These are phyloP conservation scores for Pluvianellus socialis DNA, from an alignment of 2,113 vertebrate species.

Conservation along the genomic window DNA sequence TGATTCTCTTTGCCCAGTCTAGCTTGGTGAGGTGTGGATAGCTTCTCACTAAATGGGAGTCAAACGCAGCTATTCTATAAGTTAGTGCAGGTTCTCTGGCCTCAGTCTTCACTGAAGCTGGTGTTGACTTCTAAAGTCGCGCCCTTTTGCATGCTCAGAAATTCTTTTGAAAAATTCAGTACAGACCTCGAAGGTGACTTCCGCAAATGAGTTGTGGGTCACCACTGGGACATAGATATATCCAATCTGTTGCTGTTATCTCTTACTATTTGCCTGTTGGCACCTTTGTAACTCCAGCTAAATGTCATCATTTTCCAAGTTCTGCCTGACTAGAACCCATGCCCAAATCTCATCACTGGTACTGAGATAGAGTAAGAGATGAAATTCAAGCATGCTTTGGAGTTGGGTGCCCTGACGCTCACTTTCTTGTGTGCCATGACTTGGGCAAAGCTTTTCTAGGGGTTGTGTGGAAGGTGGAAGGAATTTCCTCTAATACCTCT, in stretches of 20 bases:
- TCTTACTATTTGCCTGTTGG: background rate
- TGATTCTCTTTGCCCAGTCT: background rate
- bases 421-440: background rate
- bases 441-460: background rate
- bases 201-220: background rate
- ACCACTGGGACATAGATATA: background rate
- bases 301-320: background rate
- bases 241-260: background rate
- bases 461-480: background rate
- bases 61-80: background rate
- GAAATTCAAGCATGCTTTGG: background rate
- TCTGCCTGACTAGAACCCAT: background rate
- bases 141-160: background rate
- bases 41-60: background rate
- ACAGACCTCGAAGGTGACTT: background rate
- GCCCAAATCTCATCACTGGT: background rate
- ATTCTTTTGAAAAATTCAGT: background rate
- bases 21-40: background rate
- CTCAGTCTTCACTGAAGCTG: background rate
- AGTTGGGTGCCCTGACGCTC: background rate
- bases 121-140: background rate
- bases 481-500: background rate
- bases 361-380: background rate
- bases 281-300: background rate
- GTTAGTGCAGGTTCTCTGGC: background rate